A percentile compares a stretch with the other conserved stretches of the same genome.
These are phyloP conservation scores for Cerastoderma edule DNA, from an alignment of 2,888 invertebrate genomes.

Conservation along the genomic window DNA sequence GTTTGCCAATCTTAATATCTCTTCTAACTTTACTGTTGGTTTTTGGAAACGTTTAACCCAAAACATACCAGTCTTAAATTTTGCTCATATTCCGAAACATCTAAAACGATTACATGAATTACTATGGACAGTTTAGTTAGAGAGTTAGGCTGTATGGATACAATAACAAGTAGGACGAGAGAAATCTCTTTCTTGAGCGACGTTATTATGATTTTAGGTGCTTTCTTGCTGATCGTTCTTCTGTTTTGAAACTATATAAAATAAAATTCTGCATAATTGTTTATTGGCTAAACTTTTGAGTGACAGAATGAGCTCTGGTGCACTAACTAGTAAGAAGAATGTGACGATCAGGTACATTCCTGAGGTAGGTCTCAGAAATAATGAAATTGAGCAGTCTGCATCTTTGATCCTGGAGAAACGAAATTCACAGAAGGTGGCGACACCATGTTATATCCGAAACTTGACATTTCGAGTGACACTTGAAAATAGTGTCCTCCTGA, in stretches of 20 bases:
- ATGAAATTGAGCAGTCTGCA: no score
- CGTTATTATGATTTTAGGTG: not conserved
- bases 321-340: not conserved
- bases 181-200: not conserved
- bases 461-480: no score
- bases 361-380: no score
- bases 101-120: not conserved
- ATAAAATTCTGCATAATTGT: not conserved
- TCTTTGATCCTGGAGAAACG: no score
- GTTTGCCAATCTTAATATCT: not conserved
- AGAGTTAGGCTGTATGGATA: not conserved
- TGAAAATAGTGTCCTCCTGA: no score
- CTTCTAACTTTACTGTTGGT: not conserved
- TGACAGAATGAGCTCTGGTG: not conserved
- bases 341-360: no score
- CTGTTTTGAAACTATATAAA: not conserved
- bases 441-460: no score
- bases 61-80: not conserved
- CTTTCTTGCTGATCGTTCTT: not conserved
- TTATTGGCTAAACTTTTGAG: not conserved
- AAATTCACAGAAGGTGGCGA: no score
- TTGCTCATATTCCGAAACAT: not conserved
- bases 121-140: not conserved
- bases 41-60: not conserved
- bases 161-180: not conserved